Percentiles rank a stretch among this genome's conserved stretches.
phyloP scores from a whole-genome alignment of 2,113 vertebrate species.

The Antigone vipio region DNA sequence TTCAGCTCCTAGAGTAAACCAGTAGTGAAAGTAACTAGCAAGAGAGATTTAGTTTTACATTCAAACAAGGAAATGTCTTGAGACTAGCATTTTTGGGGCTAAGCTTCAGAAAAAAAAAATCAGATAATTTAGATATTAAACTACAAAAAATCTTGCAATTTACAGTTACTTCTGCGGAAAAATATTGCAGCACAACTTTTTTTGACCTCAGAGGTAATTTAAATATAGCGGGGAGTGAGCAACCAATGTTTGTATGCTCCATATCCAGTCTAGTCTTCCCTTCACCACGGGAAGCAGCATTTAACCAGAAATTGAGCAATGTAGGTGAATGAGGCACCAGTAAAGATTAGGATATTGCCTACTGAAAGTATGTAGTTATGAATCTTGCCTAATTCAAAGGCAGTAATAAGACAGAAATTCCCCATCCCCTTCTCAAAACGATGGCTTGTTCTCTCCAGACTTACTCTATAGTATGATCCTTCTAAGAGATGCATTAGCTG shows the following conservation, averaged over 20 bases:
- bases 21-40: neutral
- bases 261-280: neutral
- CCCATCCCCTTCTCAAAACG: neutral
- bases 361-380: neutral
- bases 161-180: neutral
- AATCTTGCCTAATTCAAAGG: neutral
- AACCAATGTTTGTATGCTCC: neutral
- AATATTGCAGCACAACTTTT: neutral
- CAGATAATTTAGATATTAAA: neutral
- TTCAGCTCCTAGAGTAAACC: conserved; percentile 73
- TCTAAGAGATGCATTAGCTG: neutral
- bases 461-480: neutral
- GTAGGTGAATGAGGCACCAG: neutral
- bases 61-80: neutral
- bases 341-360: neutral
- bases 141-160: neutral
- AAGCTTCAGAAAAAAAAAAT: neutral
- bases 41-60: neutral
- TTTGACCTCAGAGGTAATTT: neutral
- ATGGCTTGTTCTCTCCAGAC: neutral
- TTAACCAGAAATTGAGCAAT: neutral
- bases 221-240: neutral
- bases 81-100: neutral
- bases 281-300: neutral
- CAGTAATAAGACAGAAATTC: neutral